Percentiles rank a stretch among this genome's conserved stretches.
phyloP scores from a whole-genome alignment of 1,140 invertebrate genomes.

The Helicoverpa armigera region DNA sequence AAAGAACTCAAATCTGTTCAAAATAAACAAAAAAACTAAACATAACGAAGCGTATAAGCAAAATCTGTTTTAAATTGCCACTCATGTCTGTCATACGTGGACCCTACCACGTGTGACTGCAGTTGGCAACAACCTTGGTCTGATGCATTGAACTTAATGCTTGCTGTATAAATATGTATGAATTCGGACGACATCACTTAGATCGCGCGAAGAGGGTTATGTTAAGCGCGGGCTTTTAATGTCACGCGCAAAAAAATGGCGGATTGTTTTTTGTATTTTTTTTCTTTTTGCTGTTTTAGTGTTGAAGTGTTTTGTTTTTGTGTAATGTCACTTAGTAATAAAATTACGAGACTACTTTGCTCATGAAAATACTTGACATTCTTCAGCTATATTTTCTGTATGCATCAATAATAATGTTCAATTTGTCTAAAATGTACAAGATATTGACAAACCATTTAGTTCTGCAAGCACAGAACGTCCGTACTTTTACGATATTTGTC shows the following conservation, averaged over 20 bases:
- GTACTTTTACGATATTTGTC: constrained; percentile 5
- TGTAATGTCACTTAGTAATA: no score
- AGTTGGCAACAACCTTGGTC: constrained; percentile 38
- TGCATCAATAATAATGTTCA: no score
- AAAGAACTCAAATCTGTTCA: background rate
- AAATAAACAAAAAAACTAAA: constrained; percentile 18
- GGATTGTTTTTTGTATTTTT: constrained; percentile 29
- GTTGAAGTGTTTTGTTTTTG: no score
- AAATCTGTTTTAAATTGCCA: constrained; percentile 36
- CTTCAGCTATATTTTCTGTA: no score
- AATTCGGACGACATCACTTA: constrained; percentile 40
- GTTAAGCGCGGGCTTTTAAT: constrained; percentile 33
- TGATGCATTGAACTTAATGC: constrained; percentile 44
- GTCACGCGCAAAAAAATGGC: constrained; percentile 41
- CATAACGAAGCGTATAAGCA: constrained; percentile 15
- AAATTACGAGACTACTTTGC: no score
- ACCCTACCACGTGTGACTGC: constrained; percentile 1
- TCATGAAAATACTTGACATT: no score
- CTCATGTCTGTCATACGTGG: background rate
- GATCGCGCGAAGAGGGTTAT: constrained; percentile 30
- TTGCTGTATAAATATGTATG: constrained; percentile 36
- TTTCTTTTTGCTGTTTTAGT: background rate
- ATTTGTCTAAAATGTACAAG: background rate
- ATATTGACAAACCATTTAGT: constrained; percentile 26
- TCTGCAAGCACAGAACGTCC: constrained; percentile 12